These are phyloP conservation scores for Hydrophis major DNA, from an alignment of 2,797 vertebrate genomes.

Conservation along the genomic window DNA sequence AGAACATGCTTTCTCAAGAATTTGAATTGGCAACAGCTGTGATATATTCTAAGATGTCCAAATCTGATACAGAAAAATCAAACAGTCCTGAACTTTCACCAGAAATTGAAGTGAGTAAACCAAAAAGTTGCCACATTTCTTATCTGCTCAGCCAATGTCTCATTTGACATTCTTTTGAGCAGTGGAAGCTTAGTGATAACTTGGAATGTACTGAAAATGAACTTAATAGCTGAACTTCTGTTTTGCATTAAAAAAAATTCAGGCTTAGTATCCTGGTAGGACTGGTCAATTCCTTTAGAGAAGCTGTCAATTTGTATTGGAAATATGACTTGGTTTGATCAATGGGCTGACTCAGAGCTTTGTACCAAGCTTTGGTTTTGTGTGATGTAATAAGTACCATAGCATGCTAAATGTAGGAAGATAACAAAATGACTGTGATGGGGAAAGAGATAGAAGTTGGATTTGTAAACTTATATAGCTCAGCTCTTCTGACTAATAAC, in stretches of 20 bases:
- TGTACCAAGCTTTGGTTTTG: not conserved
- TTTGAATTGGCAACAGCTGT: not conserved
- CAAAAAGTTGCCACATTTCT: not conserved
- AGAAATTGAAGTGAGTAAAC: not conserved
- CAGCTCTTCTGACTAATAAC: constrained; percentile 18
- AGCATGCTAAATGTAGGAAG: constrained; percentile 9
- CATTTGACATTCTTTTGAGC: not conserved
- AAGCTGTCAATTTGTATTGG: not conserved
- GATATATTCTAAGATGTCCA: not conserved
- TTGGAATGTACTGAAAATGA: not conserved
- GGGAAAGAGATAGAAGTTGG: not conserved
- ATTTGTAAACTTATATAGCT: constrained; percentile 25
- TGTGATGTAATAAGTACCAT: not conserved
- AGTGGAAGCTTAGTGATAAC: not conserved
- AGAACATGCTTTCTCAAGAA: not conserved
- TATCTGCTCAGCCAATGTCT: not conserved
- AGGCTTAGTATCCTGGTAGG: not conserved
- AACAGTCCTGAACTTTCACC: not conserved
- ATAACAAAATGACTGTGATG: not conserved
- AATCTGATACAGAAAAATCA: not conserved
- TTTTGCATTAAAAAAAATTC: not conserved
- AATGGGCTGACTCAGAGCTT: not conserved
- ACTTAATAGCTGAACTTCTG: not conserved
- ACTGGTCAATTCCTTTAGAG: not conserved
- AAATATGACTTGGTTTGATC: not conserved